phyloP scores from a whole-genome alignment of 2,113 vertebrate species.

The Perccottus glenii region DNA sequence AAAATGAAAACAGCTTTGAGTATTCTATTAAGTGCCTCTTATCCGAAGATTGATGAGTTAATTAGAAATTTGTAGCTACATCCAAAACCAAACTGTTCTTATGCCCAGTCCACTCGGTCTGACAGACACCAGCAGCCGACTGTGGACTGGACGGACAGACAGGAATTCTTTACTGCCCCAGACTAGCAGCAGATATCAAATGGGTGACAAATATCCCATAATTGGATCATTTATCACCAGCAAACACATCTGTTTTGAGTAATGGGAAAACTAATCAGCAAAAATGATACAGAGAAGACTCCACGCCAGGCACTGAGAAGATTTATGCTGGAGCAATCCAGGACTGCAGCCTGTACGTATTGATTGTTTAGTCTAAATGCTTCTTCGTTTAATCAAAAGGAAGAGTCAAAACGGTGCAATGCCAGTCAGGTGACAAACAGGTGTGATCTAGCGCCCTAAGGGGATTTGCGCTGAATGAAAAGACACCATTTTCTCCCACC shows the following conservation, averaged over 20 bases:
- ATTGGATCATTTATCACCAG: slow-evolving; percentile 77
- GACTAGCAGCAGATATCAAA: slow-evolving; percentile 68
- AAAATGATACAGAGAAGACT: slow-evolving; percentile 71
- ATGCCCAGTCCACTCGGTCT: slow-evolving; percentile 1
- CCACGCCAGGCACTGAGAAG: slow-evolving; percentile 53
- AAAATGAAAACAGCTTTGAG: no score
- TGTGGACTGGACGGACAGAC: slow-evolving; percentile 8
- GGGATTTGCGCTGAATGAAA: background rate
- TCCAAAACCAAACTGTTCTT: slow-evolving; percentile 8
- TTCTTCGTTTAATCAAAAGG: slow-evolving; percentile 70
- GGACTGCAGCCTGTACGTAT: slow-evolving; percentile 63
- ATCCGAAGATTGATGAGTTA: slow-evolving; percentile 30
- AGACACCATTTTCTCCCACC: background rate
- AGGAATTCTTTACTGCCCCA: slow-evolving; percentile 34
- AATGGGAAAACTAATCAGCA: slow-evolving; percentile 79
- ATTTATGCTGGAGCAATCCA: slow-evolving; percentile 68
- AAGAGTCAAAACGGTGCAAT: slow-evolving; percentile 50
- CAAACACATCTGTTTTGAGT: slow-evolving; percentile 78
- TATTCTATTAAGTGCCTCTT: background rate
- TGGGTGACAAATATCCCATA: slow-evolving; percentile 76
- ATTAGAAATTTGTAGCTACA: slow-evolving; percentile 9
- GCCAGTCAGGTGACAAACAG: slow-evolving; percentile 50
- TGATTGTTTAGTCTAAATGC: slow-evolving; percentile 71
- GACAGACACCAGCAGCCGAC: slow-evolving; percentile 18
- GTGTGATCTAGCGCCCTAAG: slow-evolving; percentile 24